These are phyloP conservation scores for Drosophila nigricruria DNA, from an alignment of 2,888 invertebrate genomes.

Conservation along the genomic window DNA sequence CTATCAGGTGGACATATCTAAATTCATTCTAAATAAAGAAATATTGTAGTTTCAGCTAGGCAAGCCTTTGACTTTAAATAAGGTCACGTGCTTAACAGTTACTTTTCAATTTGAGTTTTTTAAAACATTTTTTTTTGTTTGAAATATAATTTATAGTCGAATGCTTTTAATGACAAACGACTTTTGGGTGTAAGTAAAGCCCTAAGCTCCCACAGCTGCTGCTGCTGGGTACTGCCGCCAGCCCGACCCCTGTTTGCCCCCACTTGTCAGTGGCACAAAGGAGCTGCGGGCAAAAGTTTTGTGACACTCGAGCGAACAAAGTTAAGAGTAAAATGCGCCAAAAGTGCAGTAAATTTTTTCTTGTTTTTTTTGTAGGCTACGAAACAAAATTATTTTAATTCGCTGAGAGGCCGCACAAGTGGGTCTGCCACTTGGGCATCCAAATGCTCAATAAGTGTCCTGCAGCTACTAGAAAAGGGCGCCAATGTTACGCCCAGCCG, in stretches of 20 bases:
- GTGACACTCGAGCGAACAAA: constrained; percentile 60
- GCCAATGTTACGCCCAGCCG: constrained; percentile 19
- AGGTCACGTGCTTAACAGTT: constrained; percentile 3
- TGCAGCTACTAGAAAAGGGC: constrained; percentile 1
- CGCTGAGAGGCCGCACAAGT: constrained; percentile 18
- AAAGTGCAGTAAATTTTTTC: constrained; percentile 52
- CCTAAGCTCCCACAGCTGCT: not conserved
- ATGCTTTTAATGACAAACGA: constrained; percentile 41
- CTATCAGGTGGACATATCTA: too few species aligned
- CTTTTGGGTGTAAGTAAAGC: constrained; percentile 12
- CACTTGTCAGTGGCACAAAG: constrained; percentile 51
- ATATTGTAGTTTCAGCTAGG: not conserved
- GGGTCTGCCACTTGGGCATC: constrained; percentile 14
- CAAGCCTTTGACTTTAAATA: not conserved
- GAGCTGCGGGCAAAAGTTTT: constrained; percentile 55
- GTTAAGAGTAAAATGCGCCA: constrained; percentile 36
- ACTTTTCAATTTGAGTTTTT: constrained; percentile 12
- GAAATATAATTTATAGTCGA: constrained; percentile 40
- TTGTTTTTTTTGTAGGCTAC: constrained; percentile 4
- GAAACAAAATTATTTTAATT: constrained; percentile 56
- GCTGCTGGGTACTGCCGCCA: not conserved
- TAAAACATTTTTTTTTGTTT: constrained; percentile 15
- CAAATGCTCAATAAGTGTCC: constrained; percentile 29
- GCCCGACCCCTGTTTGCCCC: not conserved
- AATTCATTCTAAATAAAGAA: not conserved